Percentiles rank a stretch among this genome's conserved stretches.
These are phyloP conservation scores for Zingel zingel DNA, from an alignment of 2,113 vertebrate species.

Conservation along the genomic window DNA sequence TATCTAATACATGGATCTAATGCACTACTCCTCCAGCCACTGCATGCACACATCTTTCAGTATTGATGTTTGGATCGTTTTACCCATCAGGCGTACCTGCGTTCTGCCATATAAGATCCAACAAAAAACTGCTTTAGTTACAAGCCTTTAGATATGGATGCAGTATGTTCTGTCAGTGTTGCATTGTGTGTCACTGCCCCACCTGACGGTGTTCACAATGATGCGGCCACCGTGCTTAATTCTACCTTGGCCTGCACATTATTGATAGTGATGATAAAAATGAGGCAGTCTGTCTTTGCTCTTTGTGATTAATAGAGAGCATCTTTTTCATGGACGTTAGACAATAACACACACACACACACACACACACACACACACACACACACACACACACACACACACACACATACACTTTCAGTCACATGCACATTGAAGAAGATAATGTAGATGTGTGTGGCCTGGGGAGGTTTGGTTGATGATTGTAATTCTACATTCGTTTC, in stretches of 20 bases:
- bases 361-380: slow-evolving; percentile 13
- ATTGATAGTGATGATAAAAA: slow-evolving; percentile 80
- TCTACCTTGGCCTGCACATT: slow-evolving; percentile 39
- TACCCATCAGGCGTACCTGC: slow-evolving; percentile 11
- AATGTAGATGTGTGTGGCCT: slow-evolving; percentile 51
- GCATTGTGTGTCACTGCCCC: slow-evolving; percentile 37
- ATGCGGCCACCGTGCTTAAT: slow-evolving; percentile 45
- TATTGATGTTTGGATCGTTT: slow-evolving; percentile 44
- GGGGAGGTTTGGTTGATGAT: slow-evolving; percentile 50
- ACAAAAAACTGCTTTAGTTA: slow-evolving; percentile 2
- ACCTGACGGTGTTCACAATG: slow-evolving; percentile 40
- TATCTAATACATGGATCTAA: slow-evolving; percentile 30
- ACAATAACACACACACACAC: slow-evolving; percentile 11
- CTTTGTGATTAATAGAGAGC: slow-evolving; percentile 77
- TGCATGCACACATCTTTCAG: slow-evolving; percentile 20
- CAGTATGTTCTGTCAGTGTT: slow-evolving; percentile 13
- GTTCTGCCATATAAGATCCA: neutral
- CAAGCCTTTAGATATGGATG: neutral
- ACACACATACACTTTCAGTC: slow-evolving; percentile 8
- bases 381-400: slow-evolving; percentile 2
- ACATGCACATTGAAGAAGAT: slow-evolving; percentile 21
- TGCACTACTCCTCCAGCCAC: slow-evolving; percentile 37
- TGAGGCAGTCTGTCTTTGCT: slow-evolving; percentile 70
- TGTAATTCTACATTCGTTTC: slow-evolving; percentile 50
- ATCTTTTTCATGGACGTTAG: slow-evolving; percentile 69